Percentiles rank a stretch among this genome's conserved stretches.
Evolutionary conservation across 2,888 invertebrate genomes (phyloP).

Genomic region (Leptogaster cylindrica): DNA sequence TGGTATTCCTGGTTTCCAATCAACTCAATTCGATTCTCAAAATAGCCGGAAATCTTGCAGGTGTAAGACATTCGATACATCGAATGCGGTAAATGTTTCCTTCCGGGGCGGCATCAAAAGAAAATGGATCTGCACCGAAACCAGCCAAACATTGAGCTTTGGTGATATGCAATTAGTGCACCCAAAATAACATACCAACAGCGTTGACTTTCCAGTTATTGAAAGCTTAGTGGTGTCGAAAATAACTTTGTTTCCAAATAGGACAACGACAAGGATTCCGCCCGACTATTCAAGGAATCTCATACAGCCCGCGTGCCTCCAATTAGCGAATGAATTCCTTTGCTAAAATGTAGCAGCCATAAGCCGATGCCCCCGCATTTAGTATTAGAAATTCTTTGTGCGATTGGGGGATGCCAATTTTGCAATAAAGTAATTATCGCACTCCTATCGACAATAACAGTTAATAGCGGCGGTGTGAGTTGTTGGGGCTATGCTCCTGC

Average conservation of each 20-base stretch:
- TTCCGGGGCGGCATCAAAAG: too few relatives aligned
- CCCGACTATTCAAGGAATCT: not conserved
- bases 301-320: constrained; percentile 4
- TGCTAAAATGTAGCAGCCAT: constrained; percentile 27
- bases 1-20: too few relatives aligned
- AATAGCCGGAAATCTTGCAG: too few relatives aligned
- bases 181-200: too few relatives aligned
- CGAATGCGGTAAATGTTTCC: too few relatives aligned
- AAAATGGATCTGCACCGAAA: too few relatives aligned
- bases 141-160: too few relatives aligned
- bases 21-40: too few relatives aligned
- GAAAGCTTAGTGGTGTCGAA: not conserved
- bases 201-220: too few relatives aligned
- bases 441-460: constrained; percentile 35
- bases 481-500: too few relatives aligned
- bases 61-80: too few relatives aligned
- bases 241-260: not conserved
- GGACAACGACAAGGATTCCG: not conserved
- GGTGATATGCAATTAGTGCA: too few relatives aligned
- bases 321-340: constrained; percentile 23
- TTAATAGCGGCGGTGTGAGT: constrained; percentile 11
- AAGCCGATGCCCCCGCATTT: constrained; percentile 14
- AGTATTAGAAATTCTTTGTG: constrained; percentile 37
- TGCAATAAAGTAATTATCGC: constrained; percentile 38
- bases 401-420: constrained; percentile 35